phyloP scores from a whole-genome alignment of 2,113 vertebrate genomes.

The Apistogramma diplotaenia region DNA sequence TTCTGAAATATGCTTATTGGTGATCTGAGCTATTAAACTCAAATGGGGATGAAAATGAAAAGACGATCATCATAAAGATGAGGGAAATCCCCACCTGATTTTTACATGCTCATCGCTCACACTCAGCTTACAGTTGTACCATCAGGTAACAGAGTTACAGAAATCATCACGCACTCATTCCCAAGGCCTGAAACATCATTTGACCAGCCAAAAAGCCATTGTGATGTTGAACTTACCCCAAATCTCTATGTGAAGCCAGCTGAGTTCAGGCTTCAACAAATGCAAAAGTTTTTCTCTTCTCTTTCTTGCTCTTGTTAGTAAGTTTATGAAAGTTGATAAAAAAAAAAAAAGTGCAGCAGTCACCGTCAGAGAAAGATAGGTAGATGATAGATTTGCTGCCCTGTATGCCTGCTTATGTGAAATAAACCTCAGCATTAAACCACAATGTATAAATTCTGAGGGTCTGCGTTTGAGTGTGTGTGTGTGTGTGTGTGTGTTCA shows the following conservation, averaged over 20 bases:
- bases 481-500: slow-evolving; percentile 14
- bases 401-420: neutral
- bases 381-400: neutral
- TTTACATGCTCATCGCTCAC: neutral
- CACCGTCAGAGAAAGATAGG: neutral
- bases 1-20: neutral
- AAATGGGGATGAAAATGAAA: neutral
- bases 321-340: neutral
- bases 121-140: neutral
- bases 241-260: too few relatives aligned
- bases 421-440: slow-evolving; percentile 5
- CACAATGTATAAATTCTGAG: neutral
- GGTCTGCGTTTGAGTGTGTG: slow-evolving; percentile 6
- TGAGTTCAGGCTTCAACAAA: neutral
- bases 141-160: neutral
- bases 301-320: neutral
- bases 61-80: neutral
- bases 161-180: neutral
- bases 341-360: neutral
- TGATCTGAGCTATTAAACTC: neutral
- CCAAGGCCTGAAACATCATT: neutral
- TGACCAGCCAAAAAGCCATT: neutral
- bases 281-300: neutral
- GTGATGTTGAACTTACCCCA: neutral
- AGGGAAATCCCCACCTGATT: accelerated